Percentiles rank a stretch among this genome's conserved stretches.
Evolutionary conservation across 2,113 vertebrate species (phyloP).

Genomic region (Hassar affinis): DNA sequence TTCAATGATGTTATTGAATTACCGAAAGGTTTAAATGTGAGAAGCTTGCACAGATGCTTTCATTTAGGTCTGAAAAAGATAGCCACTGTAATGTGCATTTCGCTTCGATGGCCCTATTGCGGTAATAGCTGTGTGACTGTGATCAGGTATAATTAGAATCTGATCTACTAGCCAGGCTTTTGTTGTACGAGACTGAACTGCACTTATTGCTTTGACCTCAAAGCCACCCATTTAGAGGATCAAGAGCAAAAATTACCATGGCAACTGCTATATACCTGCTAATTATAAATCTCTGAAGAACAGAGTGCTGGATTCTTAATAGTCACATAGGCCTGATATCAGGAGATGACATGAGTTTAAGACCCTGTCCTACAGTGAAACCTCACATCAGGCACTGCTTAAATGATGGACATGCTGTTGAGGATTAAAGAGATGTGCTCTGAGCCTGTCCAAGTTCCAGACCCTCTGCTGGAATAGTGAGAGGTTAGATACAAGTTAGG

Average conservation of each 20-base stretch:
- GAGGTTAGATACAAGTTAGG: neutral
- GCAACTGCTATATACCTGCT: constrained; percentile 18
- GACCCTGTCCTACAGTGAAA: neutral
- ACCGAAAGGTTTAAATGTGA: constrained; percentile 2
- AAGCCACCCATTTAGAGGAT: neutral
- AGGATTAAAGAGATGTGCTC: neutral
- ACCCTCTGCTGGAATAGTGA: neutral
- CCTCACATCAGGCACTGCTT: neutral
- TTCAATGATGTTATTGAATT: constrained; percentile 11
- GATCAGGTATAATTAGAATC: constrained; percentile 35
- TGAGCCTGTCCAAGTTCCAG: neutral
- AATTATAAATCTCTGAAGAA: constrained; percentile 13
- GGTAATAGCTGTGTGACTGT: constrained; percentile 26
- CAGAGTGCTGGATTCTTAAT: neutral
- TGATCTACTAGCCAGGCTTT: constrained; percentile 24
- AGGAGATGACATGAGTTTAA: neutral
- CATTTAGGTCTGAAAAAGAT: constrained; percentile 11
- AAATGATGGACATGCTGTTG: neutral
- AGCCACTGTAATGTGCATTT: constrained; percentile 9
- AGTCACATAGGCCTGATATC: neutral
- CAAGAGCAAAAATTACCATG: constrained; percentile 10
- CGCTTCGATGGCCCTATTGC: constrained; percentile 7
- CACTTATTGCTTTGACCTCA: constrained; percentile 24
- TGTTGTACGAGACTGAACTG: constrained; percentile 12
- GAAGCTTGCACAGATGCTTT: constrained; percentile 5